phyloP scores from a whole-genome alignment of 2,113 vertebrate genomes.

The Actinemys pallida region DNA sequence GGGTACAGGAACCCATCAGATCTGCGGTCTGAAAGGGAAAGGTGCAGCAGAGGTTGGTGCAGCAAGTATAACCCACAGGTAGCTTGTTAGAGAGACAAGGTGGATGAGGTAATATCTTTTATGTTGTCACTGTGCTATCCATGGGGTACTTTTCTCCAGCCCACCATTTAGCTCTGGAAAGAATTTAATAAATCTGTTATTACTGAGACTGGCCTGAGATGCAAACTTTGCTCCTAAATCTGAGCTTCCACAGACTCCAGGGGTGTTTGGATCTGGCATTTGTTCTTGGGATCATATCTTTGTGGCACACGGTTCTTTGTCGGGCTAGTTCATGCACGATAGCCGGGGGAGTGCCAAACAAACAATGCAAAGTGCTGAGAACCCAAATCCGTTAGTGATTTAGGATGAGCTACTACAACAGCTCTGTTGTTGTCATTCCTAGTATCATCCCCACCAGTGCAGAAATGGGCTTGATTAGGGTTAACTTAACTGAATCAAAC shows the following conservation, averaged over 20 bases:
- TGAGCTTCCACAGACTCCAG: neutral
- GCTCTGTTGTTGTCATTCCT: slow-evolving; percentile 25
- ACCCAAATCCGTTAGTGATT: slow-evolving; percentile 28
- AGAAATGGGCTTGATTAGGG: slow-evolving; percentile 77
- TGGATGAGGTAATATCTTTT: neutral
- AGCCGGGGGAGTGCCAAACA: slow-evolving; percentile 47
- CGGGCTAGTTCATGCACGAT: neutral
- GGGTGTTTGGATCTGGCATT: slow-evolving; percentile 25
- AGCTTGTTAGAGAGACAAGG: neutral
- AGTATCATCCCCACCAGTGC: slow-evolving; percentile 43
- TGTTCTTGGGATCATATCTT: slow-evolving; percentile 65
- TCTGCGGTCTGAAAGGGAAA: neutral
- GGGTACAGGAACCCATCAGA: neutral
- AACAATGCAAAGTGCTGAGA: neutral
- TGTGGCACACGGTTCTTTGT: neutral
- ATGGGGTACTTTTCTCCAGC: slow-evolving; percentile 1
- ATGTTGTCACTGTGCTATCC: neutral
- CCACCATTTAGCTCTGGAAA: neutral
- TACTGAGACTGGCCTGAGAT: neutral
- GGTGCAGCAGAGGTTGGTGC: neutral
- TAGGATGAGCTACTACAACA: neutral
- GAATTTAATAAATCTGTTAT: slow-evolving; percentile 14
- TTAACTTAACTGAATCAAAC: slow-evolving; percentile 82
- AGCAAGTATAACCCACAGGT: neutral
- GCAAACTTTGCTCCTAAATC: neutral